A percentile compares a stretch with the other conserved stretches of the same genome.
Evolutionary conservation across 2,797 vertebrate species (phyloP).

Genomic region (Lagorchestes hirsutus): DNA sequence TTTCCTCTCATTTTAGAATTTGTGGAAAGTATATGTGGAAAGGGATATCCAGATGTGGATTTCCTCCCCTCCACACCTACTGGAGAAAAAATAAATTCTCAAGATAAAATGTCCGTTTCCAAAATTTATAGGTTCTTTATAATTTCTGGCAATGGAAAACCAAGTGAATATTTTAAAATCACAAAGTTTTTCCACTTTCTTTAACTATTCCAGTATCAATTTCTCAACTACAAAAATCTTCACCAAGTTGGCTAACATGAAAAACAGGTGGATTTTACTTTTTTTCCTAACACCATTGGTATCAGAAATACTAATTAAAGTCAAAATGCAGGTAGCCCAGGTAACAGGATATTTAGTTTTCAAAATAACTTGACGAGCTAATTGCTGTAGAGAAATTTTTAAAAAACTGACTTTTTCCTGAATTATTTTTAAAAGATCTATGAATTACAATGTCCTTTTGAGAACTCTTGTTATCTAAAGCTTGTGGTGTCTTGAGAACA

Average conservation of each 20-base stretch:
- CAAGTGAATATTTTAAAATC: constrained; percentile 24
- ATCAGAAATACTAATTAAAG: background rate
- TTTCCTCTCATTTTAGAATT: background rate
- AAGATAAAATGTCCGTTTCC: constrained; percentile 33
- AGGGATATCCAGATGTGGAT: background rate
- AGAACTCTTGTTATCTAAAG: background rate
- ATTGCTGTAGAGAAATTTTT: background rate
- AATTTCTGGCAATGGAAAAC: background rate
- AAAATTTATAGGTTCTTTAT: background rate
- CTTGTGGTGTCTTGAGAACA: background rate
- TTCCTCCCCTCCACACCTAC: background rate
- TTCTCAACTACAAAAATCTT: background rate
- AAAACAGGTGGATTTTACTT: background rate
- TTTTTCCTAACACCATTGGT: background rate
- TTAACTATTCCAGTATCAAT: background rate
- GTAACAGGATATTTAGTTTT: background rate
- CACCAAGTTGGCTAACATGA: background rate
- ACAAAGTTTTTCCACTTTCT: background rate
- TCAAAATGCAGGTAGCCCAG: background rate
- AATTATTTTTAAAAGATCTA: background rate
- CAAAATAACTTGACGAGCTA: background rate
- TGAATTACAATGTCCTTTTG: background rate
- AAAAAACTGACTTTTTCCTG: background rate
- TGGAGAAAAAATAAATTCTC: constrained; percentile 1
- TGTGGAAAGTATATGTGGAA: background rate